Base-by-base conservation (phyloP, 2,888 invertebrate species). In the Folsomia candida region DNA sequence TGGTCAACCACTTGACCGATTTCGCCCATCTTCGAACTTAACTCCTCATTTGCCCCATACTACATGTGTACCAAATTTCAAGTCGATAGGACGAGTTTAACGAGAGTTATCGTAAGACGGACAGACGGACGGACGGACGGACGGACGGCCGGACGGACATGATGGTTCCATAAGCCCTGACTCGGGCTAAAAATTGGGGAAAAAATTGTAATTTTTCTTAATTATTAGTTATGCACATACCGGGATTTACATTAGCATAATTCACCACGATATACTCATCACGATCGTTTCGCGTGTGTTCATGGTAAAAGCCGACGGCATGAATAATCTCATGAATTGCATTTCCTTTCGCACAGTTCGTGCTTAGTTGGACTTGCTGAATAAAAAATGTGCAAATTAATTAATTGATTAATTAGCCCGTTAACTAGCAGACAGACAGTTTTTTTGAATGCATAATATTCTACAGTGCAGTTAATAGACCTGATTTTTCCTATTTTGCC, bases 401-500 rank as follows among this genome's bases (percentile, higher is more conserved):
- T 57, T 57, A 57, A 57, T 57, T 57, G 25, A 59, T 47, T 47
- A 59, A 59, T 25, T 54, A 22, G n/a, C 14, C 20, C 20, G 20
- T 6, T 57, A 57, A 57, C 57, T 57, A 18, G 57, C 6, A 57
- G 47, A 47, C 9, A 47, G n/a, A n/a, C n/a, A n/a, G n/a, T n/a
- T n/a, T n/a, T n/a, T n/a, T n/a, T n/a, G n/a, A n/a, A n/a, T n/a
- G n/a, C n/a, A n/a, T n/a, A n/a, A n/a, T n/a, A n/a, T n/a, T n/a
- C n/a, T n/a, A n/a, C n/a, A n/a, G 11, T 51, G 51, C 51, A 51
- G 18, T 54, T 4, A 54, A 20, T 6, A 14, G 18, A 75, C 75
- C 67, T 75, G 75, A 29, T 71, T 68, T 61, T 67, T 76, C n/a
- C 66, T 62, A 59, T 76, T 76, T 63, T 70, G 72, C 71, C 71